Evolutionary conservation across 2,888 invertebrate species (phyloP).

Genomic region (Zygothrica quintamaculata): DNA sequence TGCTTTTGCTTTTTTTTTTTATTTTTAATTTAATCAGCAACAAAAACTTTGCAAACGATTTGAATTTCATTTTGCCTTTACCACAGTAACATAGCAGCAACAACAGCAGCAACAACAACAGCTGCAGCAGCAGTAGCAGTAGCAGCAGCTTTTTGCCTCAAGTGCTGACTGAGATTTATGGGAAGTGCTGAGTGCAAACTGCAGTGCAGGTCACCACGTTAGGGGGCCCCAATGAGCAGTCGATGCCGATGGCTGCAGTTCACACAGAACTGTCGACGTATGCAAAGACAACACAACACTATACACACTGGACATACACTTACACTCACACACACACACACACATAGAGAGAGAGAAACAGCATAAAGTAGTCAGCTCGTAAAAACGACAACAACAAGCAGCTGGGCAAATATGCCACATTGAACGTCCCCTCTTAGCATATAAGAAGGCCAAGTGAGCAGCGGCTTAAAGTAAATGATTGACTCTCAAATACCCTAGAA

Average conservation of each 20-base stretch:
- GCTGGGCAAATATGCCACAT: slow-evolving; percentile 49
- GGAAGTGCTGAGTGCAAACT: slow-evolving; percentile 46
- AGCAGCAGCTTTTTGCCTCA: slow-evolving; percentile 9
- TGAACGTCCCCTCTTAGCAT: slow-evolving; percentile 35
- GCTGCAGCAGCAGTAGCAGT: not conserved
- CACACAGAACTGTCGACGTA: slow-evolving; percentile 46
- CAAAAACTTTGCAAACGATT: slow-evolving; percentile 29
- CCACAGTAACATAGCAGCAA: no score
- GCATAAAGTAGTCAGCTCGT: slow-evolving; percentile 53
- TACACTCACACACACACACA: slow-evolving; percentile 7
- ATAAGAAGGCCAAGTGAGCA: slow-evolving; percentile 25
- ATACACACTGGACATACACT: slow-evolving; percentile 10
- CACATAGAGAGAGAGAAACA: slow-evolving; percentile 26
- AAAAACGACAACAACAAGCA: slow-evolving; percentile 58
- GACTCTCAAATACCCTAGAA: slow-evolving; percentile 32
- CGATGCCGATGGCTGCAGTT: slow-evolving; percentile 29
- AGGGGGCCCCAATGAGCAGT: slow-evolving; percentile 21
- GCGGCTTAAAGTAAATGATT: not conserved
- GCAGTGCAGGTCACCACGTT: slow-evolving; percentile 37
- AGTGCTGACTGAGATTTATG: slow-evolving; percentile 61
- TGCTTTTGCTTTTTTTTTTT: slow-evolving; percentile 3
- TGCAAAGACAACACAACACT: slow-evolving; percentile 48
- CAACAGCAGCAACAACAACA: not conserved
- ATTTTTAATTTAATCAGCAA: slow-evolving; percentile 38
- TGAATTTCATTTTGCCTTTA: slow-evolving; percentile 31